These are phyloP conservation scores for Eupsittula cactorum DNA, from an alignment of 2,113 vertebrate genomes.

Conservation along the genomic window DNA sequence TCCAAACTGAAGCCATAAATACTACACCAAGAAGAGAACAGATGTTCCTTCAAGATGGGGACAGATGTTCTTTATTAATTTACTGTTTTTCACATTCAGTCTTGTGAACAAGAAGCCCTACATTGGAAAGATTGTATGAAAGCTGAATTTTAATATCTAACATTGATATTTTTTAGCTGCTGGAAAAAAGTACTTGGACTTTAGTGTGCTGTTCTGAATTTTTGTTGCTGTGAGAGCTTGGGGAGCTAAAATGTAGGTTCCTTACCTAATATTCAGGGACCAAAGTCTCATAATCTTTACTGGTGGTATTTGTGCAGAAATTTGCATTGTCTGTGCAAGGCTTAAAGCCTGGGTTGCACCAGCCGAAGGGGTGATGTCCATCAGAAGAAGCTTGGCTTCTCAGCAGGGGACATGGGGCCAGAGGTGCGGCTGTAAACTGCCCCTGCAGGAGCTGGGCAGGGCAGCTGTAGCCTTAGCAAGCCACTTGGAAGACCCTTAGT, in stretches of 20 bases:
- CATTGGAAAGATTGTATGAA: not conserved
- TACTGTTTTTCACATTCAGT: not conserved
- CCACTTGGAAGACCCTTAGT: not conserved
- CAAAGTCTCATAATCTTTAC: not conserved
- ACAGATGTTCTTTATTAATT: slow-evolving; percentile 20
- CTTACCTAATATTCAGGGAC: not conserved
- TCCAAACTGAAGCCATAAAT: slow-evolving; percentile 4
- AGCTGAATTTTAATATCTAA: not conserved
- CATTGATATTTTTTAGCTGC: not conserved
- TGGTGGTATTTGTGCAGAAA: not conserved
- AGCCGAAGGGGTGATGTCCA: not conserved
- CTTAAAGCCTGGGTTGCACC: not conserved
- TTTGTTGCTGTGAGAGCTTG: not conserved
- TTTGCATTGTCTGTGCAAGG: not conserved
- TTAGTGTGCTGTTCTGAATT: not conserved
- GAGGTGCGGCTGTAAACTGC: not conserved
- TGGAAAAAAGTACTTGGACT: not conserved
- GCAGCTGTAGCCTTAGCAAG: not conserved
- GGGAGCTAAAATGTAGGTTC: not conserved
- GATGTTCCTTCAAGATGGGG: not conserved
- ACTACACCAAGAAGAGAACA: not conserved
- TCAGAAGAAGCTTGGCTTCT: not conserved
- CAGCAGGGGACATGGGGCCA: rapidly evolving
- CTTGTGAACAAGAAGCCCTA: not conserved
- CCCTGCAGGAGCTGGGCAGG: not conserved